Conservation (phyloP, 2,888 invertebrate genomes). For the Erynnis tages region DNA sequence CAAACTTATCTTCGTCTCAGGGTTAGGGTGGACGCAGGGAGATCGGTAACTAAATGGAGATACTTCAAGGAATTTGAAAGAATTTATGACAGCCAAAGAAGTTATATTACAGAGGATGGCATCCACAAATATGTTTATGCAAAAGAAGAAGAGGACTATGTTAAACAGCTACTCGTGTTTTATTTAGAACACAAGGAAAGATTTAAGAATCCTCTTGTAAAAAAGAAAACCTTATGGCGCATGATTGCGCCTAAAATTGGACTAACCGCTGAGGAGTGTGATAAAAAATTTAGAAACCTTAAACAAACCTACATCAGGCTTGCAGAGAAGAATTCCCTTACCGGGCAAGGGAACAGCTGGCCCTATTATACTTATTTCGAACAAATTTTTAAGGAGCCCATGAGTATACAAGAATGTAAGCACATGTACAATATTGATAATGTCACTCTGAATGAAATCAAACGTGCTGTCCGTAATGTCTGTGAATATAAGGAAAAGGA, state of each 20-base stretch:
- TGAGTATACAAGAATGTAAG: conserved; percentile 26
- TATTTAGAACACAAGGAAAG: conserved; percentile 64
- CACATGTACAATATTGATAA: conserved; percentile 41
- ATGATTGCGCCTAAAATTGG: conserved; percentile 54
- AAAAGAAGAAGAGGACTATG: conserved; percentile 54
- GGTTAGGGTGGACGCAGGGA: conserved; percentile 50
- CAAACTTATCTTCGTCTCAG: conserved; percentile 67
- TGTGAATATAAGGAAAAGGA: conserved; percentile 50
- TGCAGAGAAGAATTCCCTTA: conserved; percentile 51
- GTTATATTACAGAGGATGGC: conserved; percentile 33
- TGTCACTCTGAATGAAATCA: conserved; percentile 50
- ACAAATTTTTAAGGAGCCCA: conserved; percentile 56
- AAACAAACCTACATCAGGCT: conserved; percentile 70
- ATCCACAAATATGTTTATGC: conserved; percentile 36
- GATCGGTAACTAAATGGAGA: conserved; percentile 60
- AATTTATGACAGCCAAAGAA: conserved; percentile 47
- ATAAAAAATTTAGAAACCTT: conserved; percentile 68
- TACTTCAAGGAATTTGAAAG: conserved; percentile 67
- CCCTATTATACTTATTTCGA: conserved; percentile 68
- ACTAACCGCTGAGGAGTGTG: conserved; percentile 63
- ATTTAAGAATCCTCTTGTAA: conserved; percentile 60
- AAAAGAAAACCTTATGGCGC: conserved; percentile 64
- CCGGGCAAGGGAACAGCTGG: conserved; percentile 61
- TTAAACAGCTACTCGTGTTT: conserved; percentile 58
- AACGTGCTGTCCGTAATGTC: conserved; percentile 42